phyloP scores from a whole-genome alignment of 2,888 invertebrate species.

The Zaprionus lineosus region DNA sequence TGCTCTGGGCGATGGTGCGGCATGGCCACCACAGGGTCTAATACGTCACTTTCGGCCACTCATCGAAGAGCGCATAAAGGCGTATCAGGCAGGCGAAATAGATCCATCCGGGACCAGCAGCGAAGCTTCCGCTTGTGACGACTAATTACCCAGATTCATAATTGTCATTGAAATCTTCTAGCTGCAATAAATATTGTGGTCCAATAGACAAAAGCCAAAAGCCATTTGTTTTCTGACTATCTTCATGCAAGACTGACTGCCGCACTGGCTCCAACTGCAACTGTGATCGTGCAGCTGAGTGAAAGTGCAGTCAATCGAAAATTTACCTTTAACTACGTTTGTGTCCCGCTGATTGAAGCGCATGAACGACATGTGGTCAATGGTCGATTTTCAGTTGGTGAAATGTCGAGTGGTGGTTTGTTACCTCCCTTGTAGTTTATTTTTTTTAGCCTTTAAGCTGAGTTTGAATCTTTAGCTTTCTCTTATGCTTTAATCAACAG shows the following conservation, averaged over 20 bases:
- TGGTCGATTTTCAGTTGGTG: no score
- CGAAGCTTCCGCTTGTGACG: neutral
- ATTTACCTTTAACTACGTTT: slow-evolving; percentile 40
- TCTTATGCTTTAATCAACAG: no score
- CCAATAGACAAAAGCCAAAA: no score
- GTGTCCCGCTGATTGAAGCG: slow-evolving; percentile 30
- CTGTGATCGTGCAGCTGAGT: slow-evolving; percentile 30
- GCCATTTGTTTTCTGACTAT: slow-evolving; percentile 5
- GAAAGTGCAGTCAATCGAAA: slow-evolving; percentile 69
- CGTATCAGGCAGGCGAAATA: slow-evolving; percentile 76
- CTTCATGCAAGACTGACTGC: slow-evolving; percentile 61
- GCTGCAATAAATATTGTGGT: slow-evolving; percentile 30
- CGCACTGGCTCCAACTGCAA: slow-evolving; percentile 21
- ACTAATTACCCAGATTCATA: slow-evolving; percentile 3
- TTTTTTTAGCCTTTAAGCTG: no score
- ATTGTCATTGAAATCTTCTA: slow-evolving; percentile 4
- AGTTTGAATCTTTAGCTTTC: no score
- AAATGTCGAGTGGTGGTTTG: no score
- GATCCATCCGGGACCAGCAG: slow-evolving; percentile 13
- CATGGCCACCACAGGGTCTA: slow-evolving; percentile 98
- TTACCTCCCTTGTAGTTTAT: no score
- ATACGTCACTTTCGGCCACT: slow-evolving; percentile 98
- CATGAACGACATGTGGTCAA: slow-evolving; percentile 53
- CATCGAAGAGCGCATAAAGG: slow-evolving; percentile 91
- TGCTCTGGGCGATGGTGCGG: slow-evolving; percentile 98